Base-by-base conservation (phyloP, 2,888 invertebrate genomes). In the Campoletis raptor region DNA sequence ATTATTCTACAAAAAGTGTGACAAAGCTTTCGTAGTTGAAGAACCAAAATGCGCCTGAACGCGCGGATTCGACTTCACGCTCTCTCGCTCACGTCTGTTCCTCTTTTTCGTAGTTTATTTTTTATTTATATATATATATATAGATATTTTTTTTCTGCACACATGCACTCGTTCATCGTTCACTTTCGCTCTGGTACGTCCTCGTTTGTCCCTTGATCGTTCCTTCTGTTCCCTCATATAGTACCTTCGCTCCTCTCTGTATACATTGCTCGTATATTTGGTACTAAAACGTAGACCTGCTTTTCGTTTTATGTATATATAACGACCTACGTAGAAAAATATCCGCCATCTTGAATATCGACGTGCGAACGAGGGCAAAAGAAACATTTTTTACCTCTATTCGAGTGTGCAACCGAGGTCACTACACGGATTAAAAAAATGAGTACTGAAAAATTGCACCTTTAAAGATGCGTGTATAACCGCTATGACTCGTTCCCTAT, bases 51-150 rank as follows among this genome's bases (percentile, higher is more conserved):
- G 57, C 76, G 76, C 76, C 67, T 57, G 76, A 74, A 24, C 24
- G 42, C 74, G 42, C 74, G 67, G 74, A 82, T 76, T 82, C 76
- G 37, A 76, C 64, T 82, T 82, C 69, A 69, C 82, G 82, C 76
- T 82, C 76, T 82, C 76, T 57, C 76, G 82, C 82, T 69, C 76
- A 57, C 42, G 57, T 45, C 54, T 57, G 21, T 24, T 83, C 78
- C 21, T 40, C 36, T 18, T 67, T 77, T 76, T 81, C 76, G 48
- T 69, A 40, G n/a, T 81, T 81, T 36, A 64, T 83, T 70, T 70
- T 61, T 10, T 54, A 3, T 21, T 9, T 54, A 3, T 10, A 57
- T 24, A 61, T 30, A 30, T 61, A 61, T 61, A 6, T 30, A 61
- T 30, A 52, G 0, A 52, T 7, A 52, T 15, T 5, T 61, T 30